Conservation (phyloP, 2,888 invertebrate genomes). For the Neelides folsomi region DNA sequence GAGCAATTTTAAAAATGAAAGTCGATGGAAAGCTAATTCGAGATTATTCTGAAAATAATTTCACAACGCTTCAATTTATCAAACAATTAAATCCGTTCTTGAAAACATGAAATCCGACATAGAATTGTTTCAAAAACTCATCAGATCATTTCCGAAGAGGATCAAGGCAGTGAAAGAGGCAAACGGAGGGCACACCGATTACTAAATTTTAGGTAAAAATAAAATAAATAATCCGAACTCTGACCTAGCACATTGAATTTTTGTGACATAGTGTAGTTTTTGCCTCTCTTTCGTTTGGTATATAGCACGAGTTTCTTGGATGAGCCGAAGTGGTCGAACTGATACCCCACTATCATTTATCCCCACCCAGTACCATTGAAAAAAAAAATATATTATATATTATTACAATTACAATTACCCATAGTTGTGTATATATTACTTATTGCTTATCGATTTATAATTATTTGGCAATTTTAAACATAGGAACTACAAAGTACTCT, state of each 20-base stretch:
- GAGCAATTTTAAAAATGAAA: constrained; percentile 1
- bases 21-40: neutral
- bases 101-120: constrained; percentile 2
- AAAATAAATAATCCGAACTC: too few species aligned
- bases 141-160: constrained; percentile 1
- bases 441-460: too few species aligned
- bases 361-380: too few species aligned
- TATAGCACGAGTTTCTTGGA: too few species aligned
- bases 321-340: too few species aligned
- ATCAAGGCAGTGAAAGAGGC: neutral
- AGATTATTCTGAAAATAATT: neutral
- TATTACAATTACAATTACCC: too few species aligned
- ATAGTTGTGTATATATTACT: too few species aligned
- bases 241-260: too few species aligned
- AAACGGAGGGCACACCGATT: constrained; percentile 5
- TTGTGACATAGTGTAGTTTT: neutral
- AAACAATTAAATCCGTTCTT: neutral
- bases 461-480: too few species aligned
- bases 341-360: too few species aligned
- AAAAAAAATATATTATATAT: too few species aligned
- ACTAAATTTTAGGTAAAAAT: neutral
- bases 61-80: neutral
- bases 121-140: constrained; percentile 1
- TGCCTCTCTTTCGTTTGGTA: neutral
- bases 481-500: too few species aligned